Evolutionary conservation across 2,113 vertebrate genomes (phyloP).

Genomic region (Spilogale gracilis): DNA sequence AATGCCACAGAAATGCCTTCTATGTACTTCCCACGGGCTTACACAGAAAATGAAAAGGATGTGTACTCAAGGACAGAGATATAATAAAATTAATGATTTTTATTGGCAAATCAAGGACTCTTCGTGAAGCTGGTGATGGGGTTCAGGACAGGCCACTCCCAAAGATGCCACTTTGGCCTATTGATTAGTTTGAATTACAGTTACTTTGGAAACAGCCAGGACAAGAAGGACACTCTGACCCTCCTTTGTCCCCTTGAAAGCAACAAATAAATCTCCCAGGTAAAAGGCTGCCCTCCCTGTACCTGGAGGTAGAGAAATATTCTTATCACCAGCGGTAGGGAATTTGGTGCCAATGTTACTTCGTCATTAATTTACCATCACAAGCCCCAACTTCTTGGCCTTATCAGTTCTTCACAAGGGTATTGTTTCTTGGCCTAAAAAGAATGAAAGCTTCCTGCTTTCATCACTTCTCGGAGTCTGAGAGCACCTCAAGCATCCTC

Average conservation of each 20-base stretch:
- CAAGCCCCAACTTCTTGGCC: background rate
- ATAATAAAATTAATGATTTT: background rate
- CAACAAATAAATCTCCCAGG: background rate
- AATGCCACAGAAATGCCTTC: background rate
- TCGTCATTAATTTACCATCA: background rate
- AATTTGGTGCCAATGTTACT: background rate
- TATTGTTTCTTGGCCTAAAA: background rate
- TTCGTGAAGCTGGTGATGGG: background rate
- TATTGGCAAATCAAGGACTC: background rate
- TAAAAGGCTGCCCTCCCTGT: background rate
- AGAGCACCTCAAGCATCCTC: background rate
- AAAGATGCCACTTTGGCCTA: background rate
- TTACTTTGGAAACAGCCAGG: background rate
- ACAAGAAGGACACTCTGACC: background rate
- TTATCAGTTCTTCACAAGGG: background rate
- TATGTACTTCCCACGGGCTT: rapidly evolving
- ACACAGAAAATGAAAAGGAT: background rate
- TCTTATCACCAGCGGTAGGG: background rate
- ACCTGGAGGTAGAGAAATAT: background rate
- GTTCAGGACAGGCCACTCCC: background rate
- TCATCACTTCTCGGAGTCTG: background rate
- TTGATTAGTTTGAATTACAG: background rate
- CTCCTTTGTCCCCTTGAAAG: background rate
- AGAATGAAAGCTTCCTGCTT: background rate
- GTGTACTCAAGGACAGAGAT: background rate